A percentile compares a stretch with the other conserved stretches of the same genome.
These are phyloP conservation scores for Ailurus styani DNA, from an alignment of 2,113 vertebrate genomes.

Conservation along the genomic window DNA sequence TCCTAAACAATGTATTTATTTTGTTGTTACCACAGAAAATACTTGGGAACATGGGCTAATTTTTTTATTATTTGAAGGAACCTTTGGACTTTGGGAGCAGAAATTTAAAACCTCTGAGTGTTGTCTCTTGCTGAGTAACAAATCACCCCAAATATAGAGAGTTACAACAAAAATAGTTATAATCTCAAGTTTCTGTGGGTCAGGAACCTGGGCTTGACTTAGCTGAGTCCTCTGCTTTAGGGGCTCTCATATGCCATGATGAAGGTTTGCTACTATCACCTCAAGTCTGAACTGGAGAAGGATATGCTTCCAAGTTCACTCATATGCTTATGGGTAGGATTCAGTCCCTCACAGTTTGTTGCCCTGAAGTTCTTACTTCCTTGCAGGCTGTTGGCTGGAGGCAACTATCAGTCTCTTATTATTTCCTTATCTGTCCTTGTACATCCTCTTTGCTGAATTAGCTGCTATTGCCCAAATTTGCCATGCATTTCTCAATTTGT, in stretches of 20 bases:
- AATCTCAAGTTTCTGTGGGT: background rate
- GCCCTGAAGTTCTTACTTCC: background rate
- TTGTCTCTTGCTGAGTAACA: background rate
- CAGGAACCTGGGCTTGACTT: background rate
- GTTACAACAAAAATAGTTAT: background rate
- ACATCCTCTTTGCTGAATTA: background rate
- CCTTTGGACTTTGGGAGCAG: background rate
- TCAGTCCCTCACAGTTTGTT: background rate
- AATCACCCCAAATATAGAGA: background rate
- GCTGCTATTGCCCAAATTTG: background rate
- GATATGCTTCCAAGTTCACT: background rate
- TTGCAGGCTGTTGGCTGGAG: background rate
- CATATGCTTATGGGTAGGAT: background rate
- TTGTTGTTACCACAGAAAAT: background rate
- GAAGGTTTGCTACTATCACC: rapidly evolving
- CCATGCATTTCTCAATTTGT: background rate
- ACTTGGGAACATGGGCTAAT: background rate
- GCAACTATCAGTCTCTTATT: background rate
- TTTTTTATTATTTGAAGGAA: background rate
- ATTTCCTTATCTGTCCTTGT: background rate
- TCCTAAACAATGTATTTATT: background rate
- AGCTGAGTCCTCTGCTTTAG: background rate
- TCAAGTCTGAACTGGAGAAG: background rate
- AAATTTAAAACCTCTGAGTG: background rate
- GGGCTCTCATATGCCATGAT: background rate